Evolutionary conservation across 2,888 invertebrate species (phyloP).

Genomic region (Synergus umbraculus): DNA sequence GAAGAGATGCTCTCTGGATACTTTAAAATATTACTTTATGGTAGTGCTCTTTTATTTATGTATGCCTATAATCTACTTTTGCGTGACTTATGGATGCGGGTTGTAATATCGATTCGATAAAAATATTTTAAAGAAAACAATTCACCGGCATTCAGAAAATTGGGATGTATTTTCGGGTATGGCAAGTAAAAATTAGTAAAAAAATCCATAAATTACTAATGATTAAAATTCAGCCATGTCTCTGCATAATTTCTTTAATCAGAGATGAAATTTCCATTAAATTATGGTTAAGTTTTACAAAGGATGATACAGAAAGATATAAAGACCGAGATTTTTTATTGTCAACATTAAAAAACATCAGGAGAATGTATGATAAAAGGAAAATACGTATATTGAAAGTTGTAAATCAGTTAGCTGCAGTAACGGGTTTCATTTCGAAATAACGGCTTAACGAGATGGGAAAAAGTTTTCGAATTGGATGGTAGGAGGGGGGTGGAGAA

Average conservation of each 20-base stretch:
- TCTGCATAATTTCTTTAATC: neutral
- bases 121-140: neutral
- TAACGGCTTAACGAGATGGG: neutral
- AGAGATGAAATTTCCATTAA: neutral
- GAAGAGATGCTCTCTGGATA: neutral
- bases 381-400: neutral
- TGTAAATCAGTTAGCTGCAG: neutral
- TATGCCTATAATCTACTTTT: neutral
- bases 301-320: neutral
- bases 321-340: neutral
- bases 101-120: neutral
- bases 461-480: neutral
- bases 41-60: neutral
- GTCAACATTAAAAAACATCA: neutral
- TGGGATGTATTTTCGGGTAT: neutral
- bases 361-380: neutral
- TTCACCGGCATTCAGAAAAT: neutral
- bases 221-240: neutral
- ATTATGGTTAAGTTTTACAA: neutral
- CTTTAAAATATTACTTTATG: conserved; percentile 10
- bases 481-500: too few relatives aligned
- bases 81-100: neutral
- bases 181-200: neutral
- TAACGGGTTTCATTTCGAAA: neutral
- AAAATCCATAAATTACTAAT: neutral